These are phyloP conservation scores for Lordiphosa andalusiaca DNA, from an alignment of 2,888 invertebrate species.

Conservation along the genomic window DNA sequence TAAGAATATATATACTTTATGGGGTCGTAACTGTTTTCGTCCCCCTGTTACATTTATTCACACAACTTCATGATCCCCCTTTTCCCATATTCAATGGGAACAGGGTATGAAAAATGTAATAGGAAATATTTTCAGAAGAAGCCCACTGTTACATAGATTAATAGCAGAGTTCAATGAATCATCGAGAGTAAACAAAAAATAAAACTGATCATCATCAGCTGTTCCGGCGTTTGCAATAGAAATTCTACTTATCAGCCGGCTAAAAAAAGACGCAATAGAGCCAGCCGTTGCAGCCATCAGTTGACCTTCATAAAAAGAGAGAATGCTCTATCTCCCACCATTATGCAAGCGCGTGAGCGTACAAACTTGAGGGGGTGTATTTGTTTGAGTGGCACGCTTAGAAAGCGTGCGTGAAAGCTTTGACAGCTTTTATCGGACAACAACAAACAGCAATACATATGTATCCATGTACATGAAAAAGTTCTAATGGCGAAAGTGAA, in stretches of 20 bases:
- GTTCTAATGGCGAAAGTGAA: conserved; percentile 32
- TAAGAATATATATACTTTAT: too few relatives aligned
- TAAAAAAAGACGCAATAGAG: conserved; percentile 2
- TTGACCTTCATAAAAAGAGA: conserved; percentile 37
- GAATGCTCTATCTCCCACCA: conserved; percentile 30
- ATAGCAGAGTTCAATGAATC: conserved; percentile 24
- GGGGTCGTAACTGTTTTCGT: too few relatives aligned
- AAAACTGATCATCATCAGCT: conserved; percentile 55
- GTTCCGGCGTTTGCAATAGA: conserved; percentile 22
- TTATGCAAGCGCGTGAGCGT: conserved; percentile 40
- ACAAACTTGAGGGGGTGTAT: conserved; percentile 29
- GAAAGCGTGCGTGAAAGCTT: conserved; percentile 47
- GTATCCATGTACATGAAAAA: conserved; percentile 18
- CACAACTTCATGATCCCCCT: too few relatives aligned
- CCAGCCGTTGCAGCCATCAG: conserved; percentile 13
- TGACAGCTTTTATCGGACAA: conserved; percentile 31
- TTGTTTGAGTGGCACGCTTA: conserved; percentile 32
- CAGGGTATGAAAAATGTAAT: too few relatives aligned
- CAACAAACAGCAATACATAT: conserved; percentile 13
- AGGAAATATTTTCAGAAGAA: too few relatives aligned
- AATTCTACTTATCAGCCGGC: conserved; percentile 36
- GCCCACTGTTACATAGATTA: conserved; percentile 11
- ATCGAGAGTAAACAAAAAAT: conserved; percentile 48
- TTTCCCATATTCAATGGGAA: too few relatives aligned
- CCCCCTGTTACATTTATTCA: too few relatives aligned